These are phyloP conservation scores for Typhlichthys subterraneus DNA, from an alignment of 2,797 vertebrate genomes.

Conservation along the genomic window DNA sequence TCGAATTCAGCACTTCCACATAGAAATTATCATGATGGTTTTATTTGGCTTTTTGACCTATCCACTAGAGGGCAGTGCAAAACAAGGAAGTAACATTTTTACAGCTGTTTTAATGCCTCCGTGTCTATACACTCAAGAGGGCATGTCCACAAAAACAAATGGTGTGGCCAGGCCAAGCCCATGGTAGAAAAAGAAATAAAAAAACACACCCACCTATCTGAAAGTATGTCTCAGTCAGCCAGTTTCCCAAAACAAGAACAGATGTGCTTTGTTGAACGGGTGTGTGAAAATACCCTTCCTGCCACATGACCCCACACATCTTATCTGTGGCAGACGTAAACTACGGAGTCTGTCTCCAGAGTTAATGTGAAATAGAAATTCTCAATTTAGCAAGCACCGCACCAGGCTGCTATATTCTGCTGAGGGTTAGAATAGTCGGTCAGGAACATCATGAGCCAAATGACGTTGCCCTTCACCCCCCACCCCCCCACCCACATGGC, in stretches of 20 bases:
- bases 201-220: neutral
- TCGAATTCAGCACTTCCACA: too few species aligned
- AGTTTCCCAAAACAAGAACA: too few species aligned
- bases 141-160: neutral
- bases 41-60: neutral
- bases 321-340: conserved; percentile 51
- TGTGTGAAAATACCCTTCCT: too few species aligned
- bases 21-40: too few species aligned
- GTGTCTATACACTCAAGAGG: conserved; percentile 1
- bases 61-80: conserved; percentile 59
- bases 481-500: neutral
- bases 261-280: too few species aligned
- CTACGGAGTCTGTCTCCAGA: neutral
- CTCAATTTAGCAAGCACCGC: conserved; percentile 18
- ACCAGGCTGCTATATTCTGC: conserved; percentile 50
- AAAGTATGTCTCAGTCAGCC: too few species aligned
- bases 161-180: too few species aligned
- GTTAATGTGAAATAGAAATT: conserved; percentile 5
- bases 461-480: neutral
- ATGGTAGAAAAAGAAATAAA: neutral
- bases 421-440: conserved; percentile 7
- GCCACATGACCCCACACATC: neutral
- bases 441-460: conserved; percentile 6
- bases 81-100: neutral
- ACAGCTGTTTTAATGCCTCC: neutral